These are phyloP conservation scores for Trachelipus rathkii DNA, from an alignment of 1,140 invertebrate genomes.

Conservation along the genomic window DNA sequence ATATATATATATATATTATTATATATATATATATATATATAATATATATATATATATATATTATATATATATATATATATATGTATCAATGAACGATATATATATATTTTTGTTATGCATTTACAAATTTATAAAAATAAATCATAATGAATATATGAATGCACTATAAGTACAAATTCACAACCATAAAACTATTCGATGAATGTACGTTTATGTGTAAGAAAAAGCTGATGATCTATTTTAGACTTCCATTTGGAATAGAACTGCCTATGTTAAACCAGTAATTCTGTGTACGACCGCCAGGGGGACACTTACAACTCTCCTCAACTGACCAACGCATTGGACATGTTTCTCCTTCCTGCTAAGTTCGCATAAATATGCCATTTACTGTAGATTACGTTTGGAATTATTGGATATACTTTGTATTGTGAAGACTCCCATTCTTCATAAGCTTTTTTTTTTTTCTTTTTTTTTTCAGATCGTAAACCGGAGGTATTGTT, in stretches of 20 bases:
- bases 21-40: no score
- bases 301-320: not conserved
- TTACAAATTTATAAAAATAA: no score
- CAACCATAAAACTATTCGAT: no score
- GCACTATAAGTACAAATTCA: no score
- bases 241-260: not conserved
- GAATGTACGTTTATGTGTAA: no score
- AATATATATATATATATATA: no score
- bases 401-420: conserved; percentile 6
- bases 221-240: not conserved
- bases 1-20: no score
- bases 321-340: not conserved
- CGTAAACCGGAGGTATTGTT: not conserved
- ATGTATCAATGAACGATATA: no score
- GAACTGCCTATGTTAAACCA: not conserved
- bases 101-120: no score
- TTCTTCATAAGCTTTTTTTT: conserved; percentile 2
- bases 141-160: no score
- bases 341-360: not conserved
- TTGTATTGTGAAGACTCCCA: not conserved
- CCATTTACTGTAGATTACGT: not conserved
- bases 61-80: no score
- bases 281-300: not conserved
- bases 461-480: not conserved
- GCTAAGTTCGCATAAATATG: conserved; percentile 12